Evolutionary conservation across 2,113 vertebrate genomes (phyloP), one percentile per base, ranked within the genome.

Genomic region (Psilopsiagon aurifrons): DNA sequence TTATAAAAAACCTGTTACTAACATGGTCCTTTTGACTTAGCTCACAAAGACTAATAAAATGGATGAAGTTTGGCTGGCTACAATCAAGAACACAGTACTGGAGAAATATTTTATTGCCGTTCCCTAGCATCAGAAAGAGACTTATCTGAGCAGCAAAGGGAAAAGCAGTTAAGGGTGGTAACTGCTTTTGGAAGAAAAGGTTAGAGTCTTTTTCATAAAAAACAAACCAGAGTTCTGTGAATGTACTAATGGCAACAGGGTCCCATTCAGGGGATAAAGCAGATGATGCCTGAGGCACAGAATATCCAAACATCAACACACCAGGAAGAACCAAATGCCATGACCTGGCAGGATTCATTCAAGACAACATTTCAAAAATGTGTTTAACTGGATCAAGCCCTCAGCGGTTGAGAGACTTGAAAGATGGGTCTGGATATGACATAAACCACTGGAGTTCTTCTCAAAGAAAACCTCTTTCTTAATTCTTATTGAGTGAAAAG

Each of bases 171-270:
- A 55, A 69, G 67, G 6, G 2, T 10, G 23, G 79, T 33, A 80
- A 76, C 62, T 83, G 70, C 79, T 95, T 83, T 81, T 76, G 66
- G 69, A 88, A 92, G 62, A 27, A 90, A 94, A 88, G 35, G 62
- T 63, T 86, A 79, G 27, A 74, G 59, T 31, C 15, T 46, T 28
- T 79, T 88, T 18, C 83, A 44, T 17, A 62, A 83, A 75, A 28
- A 93, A 92, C 44, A 47, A 82, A 33, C 22, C 73, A 89, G 77
- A 88, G 76, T 29, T 66, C 35, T 81, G 25, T 46, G 43, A 91
- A 62, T 13, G 33, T 17, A 66, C n/a, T 68, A 80, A 59, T 1
- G 3, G 44, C 57, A 81, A 71, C 13, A 66, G 25, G 46, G 43
- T 27, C 51, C 79, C 67, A 57, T 47, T 28, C 57, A 71, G 44